phyloP scores from a whole-genome alignment of 2,797 vertebrate genomes.

The Pipistrellus pipistrellus region DNA sequence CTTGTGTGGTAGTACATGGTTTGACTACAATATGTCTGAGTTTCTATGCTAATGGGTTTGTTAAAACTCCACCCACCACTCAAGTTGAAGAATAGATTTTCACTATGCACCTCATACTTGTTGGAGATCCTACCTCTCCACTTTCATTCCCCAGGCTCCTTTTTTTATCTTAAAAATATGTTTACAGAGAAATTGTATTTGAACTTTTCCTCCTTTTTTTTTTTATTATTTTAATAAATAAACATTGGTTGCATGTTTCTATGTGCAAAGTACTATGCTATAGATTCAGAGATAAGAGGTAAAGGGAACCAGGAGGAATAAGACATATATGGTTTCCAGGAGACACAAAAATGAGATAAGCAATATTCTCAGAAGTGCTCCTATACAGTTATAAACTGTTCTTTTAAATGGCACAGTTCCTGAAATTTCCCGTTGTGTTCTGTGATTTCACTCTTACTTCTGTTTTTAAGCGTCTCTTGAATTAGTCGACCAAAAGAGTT shows the following conservation, averaged over 20 bases:
- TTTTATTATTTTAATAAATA: not conserved
- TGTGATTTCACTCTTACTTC: not conserved
- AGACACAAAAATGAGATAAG: conserved; percentile 8
- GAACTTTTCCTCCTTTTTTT: conserved; percentile 57
- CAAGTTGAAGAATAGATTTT: not conserved
- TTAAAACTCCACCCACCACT: not conserved
- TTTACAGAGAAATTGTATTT: conserved; percentile 26
- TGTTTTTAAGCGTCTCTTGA: conserved; percentile 21
- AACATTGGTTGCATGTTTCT: conserved; percentile 37
- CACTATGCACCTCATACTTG: not conserved
- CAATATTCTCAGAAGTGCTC: not conserved
- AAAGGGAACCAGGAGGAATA: not conserved
- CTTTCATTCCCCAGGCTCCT: not conserved
- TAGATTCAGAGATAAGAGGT: conserved; percentile 15
- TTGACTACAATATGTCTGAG: not conserved
- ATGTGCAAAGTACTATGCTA: not conserved
- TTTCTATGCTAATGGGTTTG: conserved; percentile 5
- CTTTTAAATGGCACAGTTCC: not conserved
- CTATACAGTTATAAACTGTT: not conserved
- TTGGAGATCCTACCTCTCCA: not conserved
- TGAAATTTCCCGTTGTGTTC: not conserved
- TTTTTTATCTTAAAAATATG: conserved; percentile 20
- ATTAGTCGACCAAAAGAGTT: conserved; percentile 4
- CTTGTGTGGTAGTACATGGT: not conserved
- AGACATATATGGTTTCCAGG: not conserved